Evolutionary conservation across 2,797 vertebrate genomes (phyloP), one percentile per base, ranked within the genome.

Genomic region (Acridotheres tristis): DNA sequence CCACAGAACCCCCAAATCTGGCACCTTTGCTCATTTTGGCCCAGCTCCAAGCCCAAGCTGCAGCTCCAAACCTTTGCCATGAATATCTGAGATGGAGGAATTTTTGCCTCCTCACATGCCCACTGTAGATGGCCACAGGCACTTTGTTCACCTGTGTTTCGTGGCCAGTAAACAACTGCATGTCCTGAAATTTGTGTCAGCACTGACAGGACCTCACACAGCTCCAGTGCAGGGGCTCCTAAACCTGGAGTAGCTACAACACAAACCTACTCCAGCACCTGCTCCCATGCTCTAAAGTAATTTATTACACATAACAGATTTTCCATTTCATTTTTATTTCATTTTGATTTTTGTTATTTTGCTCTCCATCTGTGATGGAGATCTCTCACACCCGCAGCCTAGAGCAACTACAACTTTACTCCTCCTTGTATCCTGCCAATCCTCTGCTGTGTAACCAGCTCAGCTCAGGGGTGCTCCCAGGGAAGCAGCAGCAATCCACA

Each of bases 321-420:
- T 57, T 23, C 3, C 42, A 17, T 26, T 66, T 27, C 9, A 15
- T 55, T 74, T 65, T 9, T n/a, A 17, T 26, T 74, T 27, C 9
- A 15, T 55, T 74, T 66, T 9, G 18, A 10, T 6, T 27, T 66
- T 43, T 7, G 18, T 27, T 5, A 16, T 21, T 75, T 53, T 40
- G 23, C 68, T 25, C 20, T 36, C 43, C 30, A 32, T 7, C 78
- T 34, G 6, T 3, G 12, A 6, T 4, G 6, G 38, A 57, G 9
- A 63, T 12, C 59, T 54, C 59, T 29, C 29, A 40, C n/a, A 3
- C 29, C 29, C 5, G 1, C 18, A 20, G 8, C 0, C 0, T 0
- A 54, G 25, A 55, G 45, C 48, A 26, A 10, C 21, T 50, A 34
- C n/a, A n/a, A 3, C 26, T 48, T 72, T 12, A 21, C 62, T 51